phyloP scores from a whole-genome alignment of 2,797 vertebrate genomes.

The Melanotaenia trifasciata region DNA sequence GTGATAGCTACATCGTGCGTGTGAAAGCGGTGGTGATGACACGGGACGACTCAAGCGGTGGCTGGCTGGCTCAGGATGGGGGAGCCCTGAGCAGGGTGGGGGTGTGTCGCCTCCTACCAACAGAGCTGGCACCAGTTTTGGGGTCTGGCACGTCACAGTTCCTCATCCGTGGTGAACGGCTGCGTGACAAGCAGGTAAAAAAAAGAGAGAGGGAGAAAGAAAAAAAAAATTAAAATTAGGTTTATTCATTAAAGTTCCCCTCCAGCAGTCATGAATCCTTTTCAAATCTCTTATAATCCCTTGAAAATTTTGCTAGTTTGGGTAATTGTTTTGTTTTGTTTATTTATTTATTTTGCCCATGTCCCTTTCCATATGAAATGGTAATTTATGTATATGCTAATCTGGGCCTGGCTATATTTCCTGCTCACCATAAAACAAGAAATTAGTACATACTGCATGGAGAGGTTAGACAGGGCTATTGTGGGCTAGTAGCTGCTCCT shows the following conservation, averaged over 20 bases:
- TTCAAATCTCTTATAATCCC: background rate
- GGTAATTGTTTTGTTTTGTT: too few species aligned
- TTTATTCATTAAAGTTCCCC: background rate
- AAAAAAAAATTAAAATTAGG: background rate
- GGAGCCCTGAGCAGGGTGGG: conserved; percentile 96
- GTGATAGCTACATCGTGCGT: conserved; percentile 99
- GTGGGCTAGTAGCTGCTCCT: background rate
- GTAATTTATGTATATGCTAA: background rate
- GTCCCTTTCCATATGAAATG: background rate
- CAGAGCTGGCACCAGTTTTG: conserved; percentile 80
- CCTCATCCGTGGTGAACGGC: conserved; percentile 96
- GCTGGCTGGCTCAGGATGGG: conserved; percentile 98
- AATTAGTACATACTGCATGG: background rate
- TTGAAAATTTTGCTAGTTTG: background rate
- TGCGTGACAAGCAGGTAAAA: conserved; percentile 96
- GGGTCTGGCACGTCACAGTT: conserved; percentile 84
- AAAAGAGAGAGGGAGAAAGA: background rate
- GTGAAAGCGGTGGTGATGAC: conserved; percentile 99
- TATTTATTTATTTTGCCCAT: too few species aligned
- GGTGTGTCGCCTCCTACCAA: conserved; percentile 93
- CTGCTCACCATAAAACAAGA: background rate
- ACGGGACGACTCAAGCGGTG: conserved; percentile 98
- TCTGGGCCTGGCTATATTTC: background rate
- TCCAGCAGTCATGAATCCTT: background rate
- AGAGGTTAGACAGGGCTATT: background rate